These are phyloP conservation scores for Drosophila athabasca DNA, from an alignment of 1,140 invertebrate species.

Conservation along the genomic window DNA sequence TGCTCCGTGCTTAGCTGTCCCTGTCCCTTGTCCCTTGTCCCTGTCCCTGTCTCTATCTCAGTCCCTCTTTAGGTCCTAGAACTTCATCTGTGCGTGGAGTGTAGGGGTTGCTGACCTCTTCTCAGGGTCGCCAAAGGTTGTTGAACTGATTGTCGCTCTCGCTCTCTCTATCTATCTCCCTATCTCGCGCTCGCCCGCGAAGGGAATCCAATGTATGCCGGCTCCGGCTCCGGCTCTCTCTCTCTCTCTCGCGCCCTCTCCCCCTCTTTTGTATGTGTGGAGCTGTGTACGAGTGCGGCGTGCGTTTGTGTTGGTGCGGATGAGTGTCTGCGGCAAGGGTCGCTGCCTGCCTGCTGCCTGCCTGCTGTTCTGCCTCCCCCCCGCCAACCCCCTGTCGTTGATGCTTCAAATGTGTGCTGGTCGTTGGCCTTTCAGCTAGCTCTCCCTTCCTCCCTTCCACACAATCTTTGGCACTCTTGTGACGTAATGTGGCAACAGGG, in stretches of 20 bases:
- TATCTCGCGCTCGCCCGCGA: constrained; percentile 14
- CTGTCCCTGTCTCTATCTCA: constrained; percentile 18
- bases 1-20: neutral
- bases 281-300: neutral
- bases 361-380: neutral
- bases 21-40: constrained; percentile 1
- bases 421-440: constrained; percentile 62
- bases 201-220: constrained; percentile 39
- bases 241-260: neutral
- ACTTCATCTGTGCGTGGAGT: constrained; percentile 23
- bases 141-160: constrained; percentile 60
- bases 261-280: neutral
- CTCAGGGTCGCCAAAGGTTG: constrained; percentile 83
- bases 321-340: constrained; percentile 8
- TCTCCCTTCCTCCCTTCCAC: constrained; percentile 1
- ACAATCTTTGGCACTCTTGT: constrained; percentile 16
- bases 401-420: constrained; percentile 77
- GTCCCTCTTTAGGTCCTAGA: constrained; percentile 45
- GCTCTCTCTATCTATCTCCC: constrained; percentile 13
- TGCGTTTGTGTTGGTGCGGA: constrained; percentile 18
- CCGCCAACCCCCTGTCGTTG: constrained; percentile 17
- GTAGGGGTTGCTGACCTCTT: constrained; percentile 83
- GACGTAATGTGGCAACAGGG: constrained; percentile 72
- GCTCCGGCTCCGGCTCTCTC: constrained; percentile 14
- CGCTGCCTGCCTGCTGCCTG: constrained; percentile 15